Evolutionary conservation across 64 coral and sea anemone species (phyloP), one percentile per base, ranked within the genome.

Genomic region (Platygyra sinensis): DNA sequence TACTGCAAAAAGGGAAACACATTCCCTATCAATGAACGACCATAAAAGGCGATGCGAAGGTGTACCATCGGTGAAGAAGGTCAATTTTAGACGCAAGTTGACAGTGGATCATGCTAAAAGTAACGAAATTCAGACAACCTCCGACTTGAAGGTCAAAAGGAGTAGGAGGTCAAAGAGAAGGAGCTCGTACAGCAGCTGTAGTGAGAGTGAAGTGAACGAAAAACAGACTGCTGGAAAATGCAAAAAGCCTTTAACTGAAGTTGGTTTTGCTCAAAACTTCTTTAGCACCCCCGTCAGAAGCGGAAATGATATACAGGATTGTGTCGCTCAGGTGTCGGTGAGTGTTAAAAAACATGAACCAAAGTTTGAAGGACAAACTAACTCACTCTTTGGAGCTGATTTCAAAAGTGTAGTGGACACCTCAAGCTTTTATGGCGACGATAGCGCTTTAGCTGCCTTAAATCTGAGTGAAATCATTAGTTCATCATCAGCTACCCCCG

Each of bases 401-500:
- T 3, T 83, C 0, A 83, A 38, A 65, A 83, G 80, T 42, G 10
- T 83, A 19, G 18, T 83, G 10, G 60, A 83, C 60, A 83, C 36
- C 16, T 51, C 81, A 22, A 85, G 81, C 32, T 85, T 85, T 72
- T 85, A 27, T 38, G 63, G 64, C 20, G 81, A 85, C n/a, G 81
- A 85, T 50, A 60, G 22, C 15, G 81, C 36, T 25, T 85, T 85
- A 52, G 81, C 63, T 36, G 30, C 62, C 38, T 28, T 85, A 31
- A 85, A 85, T 38, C 46, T 85, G 22, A 85, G 81, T 72, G 62
- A 71, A 85, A 85, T 85, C 12, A 52, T 72, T 50, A 85, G 33
- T 51, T 85, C 81, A 9, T 85, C 81, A 9, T 85, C 81, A 15
- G 65, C 19, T 71, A 32, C 63, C 9, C 72, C 39, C 46, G 39